phyloP scores from a whole-genome alignment of 2,797 vertebrate genomes.

The Rhinichthys osculus region DNA sequence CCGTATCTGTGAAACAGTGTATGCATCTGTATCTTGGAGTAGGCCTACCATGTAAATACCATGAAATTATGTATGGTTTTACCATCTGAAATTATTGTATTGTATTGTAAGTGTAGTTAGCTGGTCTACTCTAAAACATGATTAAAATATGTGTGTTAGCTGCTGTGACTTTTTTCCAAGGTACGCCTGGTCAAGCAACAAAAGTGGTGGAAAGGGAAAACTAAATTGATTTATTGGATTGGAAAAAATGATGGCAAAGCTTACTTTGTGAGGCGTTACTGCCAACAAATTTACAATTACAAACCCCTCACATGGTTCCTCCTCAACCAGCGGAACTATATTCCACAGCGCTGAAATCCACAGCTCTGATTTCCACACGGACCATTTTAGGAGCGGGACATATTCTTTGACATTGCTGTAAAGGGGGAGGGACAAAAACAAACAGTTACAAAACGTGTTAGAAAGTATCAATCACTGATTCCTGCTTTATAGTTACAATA shows the following conservation, averaged over 20 bases:
- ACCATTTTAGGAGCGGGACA: slow-evolving; percentile 58
- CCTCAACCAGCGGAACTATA: slow-evolving; percentile 14
- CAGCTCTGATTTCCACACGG: slow-evolving; percentile 61
- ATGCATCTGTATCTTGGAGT: no score
- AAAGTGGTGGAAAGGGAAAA: not conserved
- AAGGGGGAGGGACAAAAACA: slow-evolving; percentile 53
- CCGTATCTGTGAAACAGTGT: no score
- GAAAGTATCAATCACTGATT: slow-evolving; percentile 23
- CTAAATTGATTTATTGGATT: not conserved
- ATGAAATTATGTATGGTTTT: not conserved
- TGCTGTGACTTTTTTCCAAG: not conserved
- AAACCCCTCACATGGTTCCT: not conserved
- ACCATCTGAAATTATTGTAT: not conserved
- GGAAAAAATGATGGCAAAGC: not conserved
- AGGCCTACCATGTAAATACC: not conserved
- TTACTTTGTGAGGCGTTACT: not conserved
- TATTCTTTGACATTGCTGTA: slow-evolving; percentile 78
- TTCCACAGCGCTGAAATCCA: not conserved
- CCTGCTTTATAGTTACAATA: slow-evolving; percentile 56
- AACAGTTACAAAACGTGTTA: slow-evolving; percentile 66
- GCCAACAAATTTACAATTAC: not conserved
- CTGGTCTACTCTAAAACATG: not conserved
- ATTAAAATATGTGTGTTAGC: not conserved
- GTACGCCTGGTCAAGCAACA: no score
- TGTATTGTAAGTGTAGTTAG: not conserved